Base-by-base conservation (phyloP, 2,888 invertebrate species). In the Acleris sparsana region DNA sequence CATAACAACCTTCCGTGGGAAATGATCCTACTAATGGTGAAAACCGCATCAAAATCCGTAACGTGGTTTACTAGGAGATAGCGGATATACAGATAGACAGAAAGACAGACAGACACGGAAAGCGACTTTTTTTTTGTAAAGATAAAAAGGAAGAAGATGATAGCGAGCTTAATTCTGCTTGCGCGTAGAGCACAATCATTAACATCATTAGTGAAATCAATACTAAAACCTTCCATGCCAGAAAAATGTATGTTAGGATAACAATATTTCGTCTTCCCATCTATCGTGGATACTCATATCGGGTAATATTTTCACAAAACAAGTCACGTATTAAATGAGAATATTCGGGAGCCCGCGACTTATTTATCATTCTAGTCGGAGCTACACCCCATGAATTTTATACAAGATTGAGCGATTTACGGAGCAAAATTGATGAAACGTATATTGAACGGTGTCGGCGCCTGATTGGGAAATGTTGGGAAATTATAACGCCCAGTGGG, bases 281-380 rank as follows among this genome's bases (percentile, higher is more conserved):
- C 72, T 83, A 84, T 85, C 80, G 84, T 79, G 84, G 84, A 86
- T 87, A 86, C 88, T 86, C 88, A 89, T 88, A 89, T 92, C 85
- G 80, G 78, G 80, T 79, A 82, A 80, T 85, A 84, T 88, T 85
- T 87, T 89, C 86, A 80, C 85, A 82, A 92, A 92, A 88, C 92
- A 89, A 85, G 92, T 91, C 92, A 92, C 92, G 92, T 92, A 91
- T 87, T 90, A 92, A 91, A 92, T 92, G 92, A 90, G 92, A 92
- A 92, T 92, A 92, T 92, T 92, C 88, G 91, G 89, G 83, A 89
- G 87, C 88, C 91, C 86, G 88, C 78, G 80, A 85, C 91, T 91
- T 92, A 92, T 92, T 92, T 92, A 92, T 92, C 92, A 92, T 92
- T 89, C 92, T 84, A 82, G 86, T 87, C 89, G 85, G 83, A 83